These are phyloP conservation scores for Tyto alba DNA, from an alignment of 2,113 vertebrate genomes.

Conservation along the genomic window DNA sequence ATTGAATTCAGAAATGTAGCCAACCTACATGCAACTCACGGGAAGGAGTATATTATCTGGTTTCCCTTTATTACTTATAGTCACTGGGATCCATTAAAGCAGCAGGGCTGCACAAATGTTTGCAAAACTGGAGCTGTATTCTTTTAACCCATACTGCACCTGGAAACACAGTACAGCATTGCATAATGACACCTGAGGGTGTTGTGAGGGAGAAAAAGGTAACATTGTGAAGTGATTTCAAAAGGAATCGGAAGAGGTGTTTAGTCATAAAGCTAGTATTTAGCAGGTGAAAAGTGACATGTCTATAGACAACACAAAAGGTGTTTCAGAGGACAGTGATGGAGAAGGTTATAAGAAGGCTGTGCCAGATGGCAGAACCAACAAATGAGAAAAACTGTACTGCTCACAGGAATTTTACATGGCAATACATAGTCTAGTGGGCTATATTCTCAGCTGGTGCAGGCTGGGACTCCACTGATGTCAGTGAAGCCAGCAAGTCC, in stretches of 20 bases:
- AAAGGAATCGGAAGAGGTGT: neutral
- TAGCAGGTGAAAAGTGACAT: neutral
- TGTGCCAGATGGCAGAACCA: neutral
- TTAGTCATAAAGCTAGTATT: slow-evolving; percentile 25
- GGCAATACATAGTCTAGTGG: neutral
- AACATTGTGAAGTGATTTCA: neutral
- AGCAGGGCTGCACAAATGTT: neutral
- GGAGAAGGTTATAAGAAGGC: neutral
- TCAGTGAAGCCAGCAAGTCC: neutral
- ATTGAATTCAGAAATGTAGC: neutral
- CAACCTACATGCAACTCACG: neutral
- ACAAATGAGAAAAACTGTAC: neutral
- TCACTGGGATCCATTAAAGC: neutral
- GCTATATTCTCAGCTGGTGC: neutral
- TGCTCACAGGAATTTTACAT: neutral
- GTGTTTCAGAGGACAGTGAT: neutral
- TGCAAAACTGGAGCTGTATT: neutral
- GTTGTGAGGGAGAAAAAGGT: neutral
- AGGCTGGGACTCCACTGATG: neutral
- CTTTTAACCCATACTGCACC: neutral
- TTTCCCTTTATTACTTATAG: neutral
- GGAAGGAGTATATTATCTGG: neutral
- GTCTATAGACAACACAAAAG: neutral
- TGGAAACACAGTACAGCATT: neutral
- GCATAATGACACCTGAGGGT: neutral